Percentiles rank a stretch among this genome's conserved stretches.
Conservation (phyloP, 2,888 invertebrate species). For the Germaria angustata region DNA sequence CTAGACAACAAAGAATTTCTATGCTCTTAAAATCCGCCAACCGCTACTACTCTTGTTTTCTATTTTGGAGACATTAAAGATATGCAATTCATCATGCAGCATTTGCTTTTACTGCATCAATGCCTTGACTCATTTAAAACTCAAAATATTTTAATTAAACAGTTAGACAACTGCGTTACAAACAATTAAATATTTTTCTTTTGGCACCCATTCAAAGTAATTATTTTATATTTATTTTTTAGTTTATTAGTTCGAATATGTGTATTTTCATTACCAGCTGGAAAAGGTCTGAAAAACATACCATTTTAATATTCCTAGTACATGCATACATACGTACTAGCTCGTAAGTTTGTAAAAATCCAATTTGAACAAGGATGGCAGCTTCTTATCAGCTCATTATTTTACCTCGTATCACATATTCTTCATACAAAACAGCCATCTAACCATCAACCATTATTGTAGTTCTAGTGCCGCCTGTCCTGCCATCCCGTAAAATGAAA, state of each 20-base stretch:
- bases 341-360: conserved; percentile 23
- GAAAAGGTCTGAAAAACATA: conserved; percentile 1
- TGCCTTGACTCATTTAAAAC: neutral
- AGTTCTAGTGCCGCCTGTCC: neutral
- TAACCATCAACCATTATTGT: conserved; percentile 20
- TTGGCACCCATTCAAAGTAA: neutral
- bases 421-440: conserved; percentile 18
- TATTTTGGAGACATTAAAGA: neutral
- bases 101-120: conserved; percentile 4
- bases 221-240: neutral
- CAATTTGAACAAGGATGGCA: conserved; percentile 39
- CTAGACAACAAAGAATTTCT: conserved; percentile 55
- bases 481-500: conserved; percentile 39
- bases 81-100: conserved; percentile 15
- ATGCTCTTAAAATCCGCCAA: neutral
- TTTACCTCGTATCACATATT: conserved; percentile 63
- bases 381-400: conserved; percentile 59
- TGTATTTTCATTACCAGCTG: neutral
- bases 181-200: neutral
- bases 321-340: conserved; percentile 4
- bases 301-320: conserved; percentile 31
- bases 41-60: neutral
- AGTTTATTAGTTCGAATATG: neutral
- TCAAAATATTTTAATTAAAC: conserved; percentile 29
- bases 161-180: neutral